Base-by-base conservation (phyloP, 2,797 vertebrate genomes). In the Macroramphosus scolopax region DNA sequence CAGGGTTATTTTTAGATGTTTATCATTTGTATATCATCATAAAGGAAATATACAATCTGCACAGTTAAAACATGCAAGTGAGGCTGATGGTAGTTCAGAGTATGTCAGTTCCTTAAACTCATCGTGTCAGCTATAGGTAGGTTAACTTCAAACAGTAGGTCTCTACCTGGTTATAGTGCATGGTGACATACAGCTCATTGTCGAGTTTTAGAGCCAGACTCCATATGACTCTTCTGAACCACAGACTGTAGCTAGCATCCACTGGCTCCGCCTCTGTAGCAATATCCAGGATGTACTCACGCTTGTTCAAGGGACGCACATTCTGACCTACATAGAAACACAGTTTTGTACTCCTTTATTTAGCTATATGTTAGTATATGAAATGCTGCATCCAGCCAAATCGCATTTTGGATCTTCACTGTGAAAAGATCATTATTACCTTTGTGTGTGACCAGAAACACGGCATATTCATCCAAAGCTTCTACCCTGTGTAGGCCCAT, bases 161-260 rank as follows among this genome's bases (percentile, higher is more conserved):
- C n/a, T n/a, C n/a, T n/a, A 96, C 96, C 93, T 98, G 96, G 82
- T 95, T 95, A 60, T 91, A 99, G 70, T 97, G 95, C 88, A 94
- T 90, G 0, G 91, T 92, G 41, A 98, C 92, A 0, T 89, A 95
- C 2, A 98, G 91, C 80, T 98, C 95, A 0, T 95, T 98, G 51
- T 98, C 94, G 0, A 96, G 97, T 75, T 93, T 95, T 41, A 98
- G 92, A 0, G 91, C 87, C 50, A 95, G 95, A 32, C 88, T 81
- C 97, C 97, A 98, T 68, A 97, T 90, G 29, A 97, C 90, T 0
- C 96, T 91, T 63, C 97, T 88, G 89, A 94, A 95, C 93, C 96
- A 99, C 72, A 98, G 94, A 73, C 89, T 93, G 88, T 93, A 96
- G 82, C 68, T 79, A 5, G 74, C 49, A 4, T 95, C 95, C 1